A percentile compares a stretch with the other conserved stretches of the same genome.
Evolutionary conservation across 1,140 invertebrate species (phyloP).

Genomic region (Heliconius congener): DNA sequence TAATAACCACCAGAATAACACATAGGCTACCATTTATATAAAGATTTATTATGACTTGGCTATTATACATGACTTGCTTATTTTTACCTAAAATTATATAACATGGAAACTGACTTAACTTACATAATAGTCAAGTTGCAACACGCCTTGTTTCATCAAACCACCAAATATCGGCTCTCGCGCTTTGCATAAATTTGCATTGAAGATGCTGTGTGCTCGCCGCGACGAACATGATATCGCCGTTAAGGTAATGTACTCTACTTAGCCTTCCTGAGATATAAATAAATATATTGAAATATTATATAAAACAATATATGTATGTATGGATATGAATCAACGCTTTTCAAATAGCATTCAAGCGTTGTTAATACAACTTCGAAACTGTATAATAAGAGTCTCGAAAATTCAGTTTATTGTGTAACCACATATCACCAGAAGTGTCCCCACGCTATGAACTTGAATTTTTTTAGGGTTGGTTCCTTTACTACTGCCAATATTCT

Average conservation of each 20-base stretch:
- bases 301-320: background rate
- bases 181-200: constrained; percentile 68
- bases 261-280: background rate
- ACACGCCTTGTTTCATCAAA: constrained; percentile 46
- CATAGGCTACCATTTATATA: too few relatives aligned
- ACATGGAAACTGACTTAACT: background rate
- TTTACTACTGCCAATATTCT: too few relatives aligned
- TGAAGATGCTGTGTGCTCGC: constrained; percentile 48
- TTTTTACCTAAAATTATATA: background rate
- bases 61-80: too few relatives aligned
- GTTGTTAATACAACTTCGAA: too few relatives aligned
- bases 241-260: constrained; percentile 32
- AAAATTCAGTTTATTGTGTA: too few relatives aligned
- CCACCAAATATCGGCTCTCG: constrained; percentile 54
- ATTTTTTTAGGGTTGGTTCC: too few relatives aligned
- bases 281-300: background rate
- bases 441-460: too few relatives aligned
- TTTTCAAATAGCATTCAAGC: too few relatives aligned
- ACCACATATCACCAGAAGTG: too few relatives aligned
- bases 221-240: constrained; percentile 47
- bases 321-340: background rate
- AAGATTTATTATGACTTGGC: too few relatives aligned
- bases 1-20: too few relatives aligned
- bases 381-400: too few relatives aligned
- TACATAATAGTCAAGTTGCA: constrained; percentile 18